phyloP scores from a whole-genome alignment of 2,888 invertebrate species.

The Cremastinae sp. region DNA sequence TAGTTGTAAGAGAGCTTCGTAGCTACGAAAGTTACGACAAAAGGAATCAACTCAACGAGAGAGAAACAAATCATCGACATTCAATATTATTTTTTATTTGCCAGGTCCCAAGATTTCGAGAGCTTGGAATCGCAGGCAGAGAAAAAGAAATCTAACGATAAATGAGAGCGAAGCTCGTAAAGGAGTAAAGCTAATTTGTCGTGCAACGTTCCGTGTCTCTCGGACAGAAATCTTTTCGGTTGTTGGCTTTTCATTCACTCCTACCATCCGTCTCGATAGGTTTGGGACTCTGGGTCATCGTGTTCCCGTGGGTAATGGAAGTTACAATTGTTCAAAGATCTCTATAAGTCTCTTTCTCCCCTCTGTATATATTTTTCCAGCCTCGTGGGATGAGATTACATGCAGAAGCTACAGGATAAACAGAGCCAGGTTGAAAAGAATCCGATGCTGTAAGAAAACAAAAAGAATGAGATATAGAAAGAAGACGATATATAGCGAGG shows the following conservation, averaged over 20 bases:
- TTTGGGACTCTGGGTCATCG: constrained; percentile 42
- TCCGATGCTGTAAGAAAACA: constrained; percentile 37
- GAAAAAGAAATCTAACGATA: too few relatives aligned
- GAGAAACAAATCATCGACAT: too few relatives aligned
- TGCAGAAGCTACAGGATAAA: constrained; percentile 55
- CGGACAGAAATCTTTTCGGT: constrained; percentile 14
- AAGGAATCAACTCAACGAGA: not conserved
- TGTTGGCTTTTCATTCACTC: constrained; percentile 19
- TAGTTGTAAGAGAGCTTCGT: too few relatives aligned
- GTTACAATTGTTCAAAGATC: constrained; percentile 61
- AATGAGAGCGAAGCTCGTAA: too few relatives aligned
- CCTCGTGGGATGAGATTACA: constrained; percentile 56
- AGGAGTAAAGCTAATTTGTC: constrained; percentile 1
- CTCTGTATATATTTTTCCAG: constrained; percentile 2
- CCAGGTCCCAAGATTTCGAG: too few relatives aligned
- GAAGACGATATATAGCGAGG: constrained; percentile 23
- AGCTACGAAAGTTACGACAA: constrained; percentile 13
- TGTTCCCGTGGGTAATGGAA: constrained; percentile 54
- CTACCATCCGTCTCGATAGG: constrained; percentile 53
- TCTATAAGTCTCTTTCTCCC: constrained; percentile 27
- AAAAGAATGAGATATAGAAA: constrained; percentile 16
- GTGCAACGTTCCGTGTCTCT: constrained; percentile 19
- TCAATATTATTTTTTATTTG: too few relatives aligned
- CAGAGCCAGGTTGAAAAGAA: constrained; percentile 47
- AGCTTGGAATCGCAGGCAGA: too few relatives aligned